Base-by-base conservation (phyloP, 2,888 invertebrate species). In the Allolobophora icterica region DNA sequence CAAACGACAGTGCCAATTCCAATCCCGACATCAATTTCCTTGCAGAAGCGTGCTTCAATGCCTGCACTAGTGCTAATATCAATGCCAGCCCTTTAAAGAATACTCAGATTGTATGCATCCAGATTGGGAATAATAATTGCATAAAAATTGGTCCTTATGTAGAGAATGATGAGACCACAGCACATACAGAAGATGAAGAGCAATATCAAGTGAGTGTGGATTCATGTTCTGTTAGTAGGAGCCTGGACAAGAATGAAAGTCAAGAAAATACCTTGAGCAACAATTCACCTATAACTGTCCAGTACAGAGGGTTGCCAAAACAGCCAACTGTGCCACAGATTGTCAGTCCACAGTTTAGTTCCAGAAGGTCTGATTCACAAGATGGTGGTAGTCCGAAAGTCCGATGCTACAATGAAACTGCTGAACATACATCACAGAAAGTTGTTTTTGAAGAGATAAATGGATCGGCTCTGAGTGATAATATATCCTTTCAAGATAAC, bases 321-420 rank as follows among this genome's bases (percentile, higher is more conserved):
- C 8, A 71, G 71, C 71, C 30, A 71, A n/a, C 71, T 13, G 11
- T 11, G 11, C n/a, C 71, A 30, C 71, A 71, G 71, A 71, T 1
- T n/a, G n/a, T 71, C 71, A 71, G 71, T 71, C 71, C 71, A 11
- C 71, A 71, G 71, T 71, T 1, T n/a, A 71, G 71, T n/a, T 71
- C 71, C 71, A 71, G 71, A 2, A 71, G 71, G 30, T 71, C 71
- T n/a, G n/a, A 71, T n/a, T 71, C n/a, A n/a, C 71, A 30, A 3
- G 71, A 71, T 71, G 71, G 71, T 71, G 17, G 71, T n/a, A 71
- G 71, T 71, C 71, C 71, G n/a, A 71, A 71, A n/a, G 71, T 71
- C 2, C 13, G 8, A 2, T n/a, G 30, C n/a, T n/a, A 3, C 71
- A n/a, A n/a, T 71, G 71, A 71, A 71, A 71, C 71, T 71, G 71